Percentiles rank a stretch among this genome's conserved stretches.
These are phyloP conservation scores for Leucoraja ocellata DNA, from an alignment of 2,797 vertebrate species.

Conservation along the genomic window DNA sequence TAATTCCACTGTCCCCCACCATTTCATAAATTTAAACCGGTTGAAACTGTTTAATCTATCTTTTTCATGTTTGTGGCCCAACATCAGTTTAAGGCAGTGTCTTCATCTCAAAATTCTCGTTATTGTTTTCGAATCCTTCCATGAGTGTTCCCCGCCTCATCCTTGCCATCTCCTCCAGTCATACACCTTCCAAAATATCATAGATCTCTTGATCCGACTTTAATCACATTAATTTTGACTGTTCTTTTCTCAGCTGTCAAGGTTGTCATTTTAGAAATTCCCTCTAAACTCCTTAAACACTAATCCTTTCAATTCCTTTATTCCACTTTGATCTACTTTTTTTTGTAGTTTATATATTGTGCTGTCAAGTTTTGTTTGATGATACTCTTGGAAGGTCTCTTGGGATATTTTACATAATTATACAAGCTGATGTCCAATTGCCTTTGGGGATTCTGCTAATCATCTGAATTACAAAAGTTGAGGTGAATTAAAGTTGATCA, in stretches of 20 bases:
- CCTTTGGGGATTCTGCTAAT: not conserved
- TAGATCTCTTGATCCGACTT: not conserved
- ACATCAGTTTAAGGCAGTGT: too few relatives aligned
- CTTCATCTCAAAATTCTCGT: too few relatives aligned
- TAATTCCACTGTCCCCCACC: not conserved
- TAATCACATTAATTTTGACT: not conserved
- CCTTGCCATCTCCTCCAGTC: not conserved
- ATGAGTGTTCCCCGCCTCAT: not conserved
- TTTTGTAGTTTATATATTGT: not conserved
- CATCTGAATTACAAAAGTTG: not conserved
- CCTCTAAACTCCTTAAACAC: not conserved
- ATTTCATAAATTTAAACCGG: not conserved
- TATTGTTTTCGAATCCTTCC: not conserved
- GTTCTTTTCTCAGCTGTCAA: not conserved
- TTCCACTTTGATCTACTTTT: not conserved
- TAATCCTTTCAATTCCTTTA: not conserved
- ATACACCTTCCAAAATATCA: not conserved
- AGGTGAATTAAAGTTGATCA: not conserved
- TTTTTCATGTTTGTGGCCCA: not conserved
- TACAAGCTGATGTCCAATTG: not conserved
- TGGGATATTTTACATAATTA: not conserved
- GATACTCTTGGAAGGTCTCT: too few relatives aligned
- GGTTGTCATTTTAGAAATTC: not conserved
- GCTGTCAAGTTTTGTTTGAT: not conserved
- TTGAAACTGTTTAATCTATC: not conserved